Evolutionary conservation across 2,113 vertebrate species (phyloP).

Genomic region (Procavia capensis): DNA sequence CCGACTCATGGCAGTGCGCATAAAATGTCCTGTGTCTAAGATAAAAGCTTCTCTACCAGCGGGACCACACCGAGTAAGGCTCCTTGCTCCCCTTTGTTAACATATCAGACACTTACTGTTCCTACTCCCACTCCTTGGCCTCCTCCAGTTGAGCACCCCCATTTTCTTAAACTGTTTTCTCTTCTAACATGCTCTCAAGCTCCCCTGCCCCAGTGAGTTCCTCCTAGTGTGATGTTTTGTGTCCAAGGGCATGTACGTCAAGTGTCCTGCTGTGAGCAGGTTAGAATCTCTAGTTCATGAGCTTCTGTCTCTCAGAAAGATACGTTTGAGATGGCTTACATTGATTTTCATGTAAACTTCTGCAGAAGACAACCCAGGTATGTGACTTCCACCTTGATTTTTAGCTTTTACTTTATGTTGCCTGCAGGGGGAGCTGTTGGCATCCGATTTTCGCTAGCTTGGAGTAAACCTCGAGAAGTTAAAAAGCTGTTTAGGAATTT

Average conservation of each 20-base stretch:
- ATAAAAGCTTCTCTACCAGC: background rate
- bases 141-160: background rate
- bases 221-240: background rate
- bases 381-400: background rate
- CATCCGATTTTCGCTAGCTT: background rate
- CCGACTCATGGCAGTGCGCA: no score
- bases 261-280: background rate
- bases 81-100: no score
- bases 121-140: background rate
- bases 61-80: background rate
- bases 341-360: background rate
- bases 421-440: constrained; percentile 64
- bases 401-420: constrained; percentile 3
- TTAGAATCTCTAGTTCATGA: background rate
- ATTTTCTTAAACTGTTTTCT: background rate
- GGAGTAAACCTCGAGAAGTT: background rate
- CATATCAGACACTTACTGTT: background rate
- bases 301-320: background rate
- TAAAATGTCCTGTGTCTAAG: background rate
- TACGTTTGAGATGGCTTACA: background rate
- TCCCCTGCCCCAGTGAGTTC: background rate
- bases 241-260: background rate
- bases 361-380: background rate
- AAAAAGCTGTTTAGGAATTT: background rate
- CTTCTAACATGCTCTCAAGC: background rate